Conservation (phyloP, 2,888 invertebrate species). For the Leptogaster cylindrica region DNA sequence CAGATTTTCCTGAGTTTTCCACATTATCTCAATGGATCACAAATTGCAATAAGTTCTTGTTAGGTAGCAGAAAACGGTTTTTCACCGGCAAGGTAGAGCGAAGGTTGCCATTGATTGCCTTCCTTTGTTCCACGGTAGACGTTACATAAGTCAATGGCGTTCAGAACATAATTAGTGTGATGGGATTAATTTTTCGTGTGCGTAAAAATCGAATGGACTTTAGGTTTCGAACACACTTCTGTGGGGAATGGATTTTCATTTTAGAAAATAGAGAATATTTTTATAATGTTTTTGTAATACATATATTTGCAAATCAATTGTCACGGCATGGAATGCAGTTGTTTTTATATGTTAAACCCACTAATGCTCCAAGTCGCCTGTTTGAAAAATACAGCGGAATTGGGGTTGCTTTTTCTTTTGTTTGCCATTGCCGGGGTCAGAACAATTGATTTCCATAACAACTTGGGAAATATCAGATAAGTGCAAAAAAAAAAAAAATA, state of each 20-base stretch:
- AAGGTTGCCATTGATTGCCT: slow-evolving; percentile 2
- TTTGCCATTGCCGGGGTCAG: too few relatives aligned
- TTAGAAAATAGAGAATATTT: not conserved
- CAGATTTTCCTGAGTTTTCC: not conserved
- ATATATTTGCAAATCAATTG: too few relatives aligned
- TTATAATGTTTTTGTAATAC: too few relatives aligned
- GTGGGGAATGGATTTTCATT: not conserved
- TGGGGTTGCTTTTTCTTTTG: too few relatives aligned
- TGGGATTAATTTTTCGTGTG: not conserved
- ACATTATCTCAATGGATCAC: not conserved
- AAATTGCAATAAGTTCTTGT: not conserved
- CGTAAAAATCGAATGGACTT: too few relatives aligned
- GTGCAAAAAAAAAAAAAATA: too few relatives aligned
- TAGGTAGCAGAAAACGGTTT: not conserved
- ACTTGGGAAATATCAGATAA: too few relatives aligned
- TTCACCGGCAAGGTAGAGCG: slow-evolving; percentile 4
- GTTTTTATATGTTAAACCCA: too few relatives aligned
- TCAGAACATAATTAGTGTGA: slow-evolving; percentile 1
- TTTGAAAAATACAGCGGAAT: too few relatives aligned
- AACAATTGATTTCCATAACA: too few relatives aligned
- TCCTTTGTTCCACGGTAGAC: not conserved
- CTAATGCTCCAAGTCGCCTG: too few relatives aligned
- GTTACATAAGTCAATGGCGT: not conserved
- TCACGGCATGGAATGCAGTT: too few relatives aligned
- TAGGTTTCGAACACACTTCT: not conserved